These are phyloP conservation scores for Trachelipus rathkii DNA, from an alignment of 1,140 invertebrate species.

Conservation along the genomic window DNA sequence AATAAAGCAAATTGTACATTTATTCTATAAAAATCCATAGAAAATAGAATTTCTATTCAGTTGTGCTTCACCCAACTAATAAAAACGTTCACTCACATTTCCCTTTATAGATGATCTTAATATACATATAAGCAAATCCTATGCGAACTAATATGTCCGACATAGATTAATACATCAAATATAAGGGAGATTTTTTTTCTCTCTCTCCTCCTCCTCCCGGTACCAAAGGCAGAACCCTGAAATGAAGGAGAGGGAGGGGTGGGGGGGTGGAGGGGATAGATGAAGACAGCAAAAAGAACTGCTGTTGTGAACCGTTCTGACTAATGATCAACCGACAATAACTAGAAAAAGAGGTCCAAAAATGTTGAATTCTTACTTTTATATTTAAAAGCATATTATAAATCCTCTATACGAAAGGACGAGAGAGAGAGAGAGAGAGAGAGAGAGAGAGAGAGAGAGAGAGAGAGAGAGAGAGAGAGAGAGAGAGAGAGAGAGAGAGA, in stretches of 20 bases:
- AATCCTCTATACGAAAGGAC: background rate
- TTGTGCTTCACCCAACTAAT: too few relatives aligned
- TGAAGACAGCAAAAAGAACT: too few relatives aligned
- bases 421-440: too few relatives aligned
- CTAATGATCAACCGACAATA: background rate
- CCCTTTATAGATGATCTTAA: background rate
- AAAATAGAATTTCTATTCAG: too few relatives aligned
- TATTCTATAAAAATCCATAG: too few relatives aligned
- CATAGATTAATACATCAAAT: conserved; percentile 5
- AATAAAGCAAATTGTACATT: too few relatives aligned
- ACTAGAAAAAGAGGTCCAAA: background rate
- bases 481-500: too few relatives aligned
- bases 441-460: too few relatives aligned
- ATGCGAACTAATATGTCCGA: background rate
- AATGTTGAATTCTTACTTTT: conserved; percentile 10
- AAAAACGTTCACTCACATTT: too few relatives aligned
- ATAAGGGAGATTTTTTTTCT: background rate
- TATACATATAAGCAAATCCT: background rate
- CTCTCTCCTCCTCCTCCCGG: background rate
- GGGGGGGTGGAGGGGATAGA: too few relatives aligned
- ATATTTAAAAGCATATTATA: conserved; percentile 6
- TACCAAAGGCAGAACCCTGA: background rate
- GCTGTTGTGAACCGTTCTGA: background rate
- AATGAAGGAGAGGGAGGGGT: background rate
- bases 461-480: too few relatives aligned